These are phyloP conservation scores for Hylaea fasciaria DNA, from an alignment of 2,888 invertebrate genomes.

Conservation along the genomic window DNA sequence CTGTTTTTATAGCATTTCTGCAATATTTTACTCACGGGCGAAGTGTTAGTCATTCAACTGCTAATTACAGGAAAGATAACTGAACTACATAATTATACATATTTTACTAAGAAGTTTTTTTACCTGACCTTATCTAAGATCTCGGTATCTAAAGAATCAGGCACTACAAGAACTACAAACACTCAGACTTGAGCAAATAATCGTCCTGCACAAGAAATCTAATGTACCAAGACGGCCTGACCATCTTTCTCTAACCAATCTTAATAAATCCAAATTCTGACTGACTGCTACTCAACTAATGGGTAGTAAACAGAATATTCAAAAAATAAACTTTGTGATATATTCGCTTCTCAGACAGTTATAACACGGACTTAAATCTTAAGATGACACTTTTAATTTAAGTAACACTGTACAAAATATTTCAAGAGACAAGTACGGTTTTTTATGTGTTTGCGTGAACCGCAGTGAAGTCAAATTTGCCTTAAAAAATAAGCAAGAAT, in stretches of 20 bases:
- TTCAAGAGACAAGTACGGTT: constrained; percentile 49
- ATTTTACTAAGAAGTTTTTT: no score
- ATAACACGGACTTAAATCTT: constrained; percentile 48
- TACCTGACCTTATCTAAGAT: no score
- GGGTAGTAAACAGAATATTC: constrained; percentile 33
- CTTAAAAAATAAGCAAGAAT: constrained; percentile 48
- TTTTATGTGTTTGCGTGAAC: constrained; percentile 51
- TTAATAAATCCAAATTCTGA: constrained; percentile 35
- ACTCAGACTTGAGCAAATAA: no score
- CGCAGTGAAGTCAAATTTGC: constrained; percentile 46
- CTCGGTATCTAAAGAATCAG: no score
- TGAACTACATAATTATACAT: no score
- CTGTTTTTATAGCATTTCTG: background rate
- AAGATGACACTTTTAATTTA: constrained; percentile 50
- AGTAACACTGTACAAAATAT: constrained; percentile 41
- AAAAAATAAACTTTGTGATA: constrained; percentile 34
- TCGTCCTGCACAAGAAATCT: no score
- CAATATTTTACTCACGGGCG: background rate
- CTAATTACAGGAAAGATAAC: no score
- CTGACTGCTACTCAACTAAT: constrained; percentile 23
- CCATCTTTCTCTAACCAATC: constrained; percentile 23
- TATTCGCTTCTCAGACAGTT: constrained; percentile 31
- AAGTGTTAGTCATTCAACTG: no score
- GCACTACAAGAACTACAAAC: no score
- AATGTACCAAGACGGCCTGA: no score